These are phyloP conservation scores for Pristionchus pacificus DNA, from an alignment of 1,140 invertebrate genomes.

Conservation along the genomic window DNA sequence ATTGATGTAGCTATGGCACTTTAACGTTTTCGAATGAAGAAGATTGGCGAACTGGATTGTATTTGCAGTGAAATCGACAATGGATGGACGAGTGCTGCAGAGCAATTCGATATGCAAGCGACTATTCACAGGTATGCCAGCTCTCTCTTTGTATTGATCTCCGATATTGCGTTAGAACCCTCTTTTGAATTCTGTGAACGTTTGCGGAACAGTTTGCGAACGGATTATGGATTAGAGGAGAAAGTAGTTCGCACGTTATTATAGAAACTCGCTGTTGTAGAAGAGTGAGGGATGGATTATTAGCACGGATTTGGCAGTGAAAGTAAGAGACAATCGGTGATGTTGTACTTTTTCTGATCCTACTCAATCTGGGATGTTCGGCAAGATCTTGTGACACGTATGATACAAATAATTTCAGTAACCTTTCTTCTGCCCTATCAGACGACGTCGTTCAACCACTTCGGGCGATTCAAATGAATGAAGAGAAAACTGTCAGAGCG, in stretches of 20 bases:
- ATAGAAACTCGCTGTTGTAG: too few relatives aligned
- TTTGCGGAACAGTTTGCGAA: neutral
- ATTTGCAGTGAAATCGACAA: constrained; percentile 35
- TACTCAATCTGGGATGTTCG: too few relatives aligned
- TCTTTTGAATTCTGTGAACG: constrained; percentile 8
- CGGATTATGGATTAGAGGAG: neutral
- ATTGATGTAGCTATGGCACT: neutral
- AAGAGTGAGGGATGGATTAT: too few relatives aligned
- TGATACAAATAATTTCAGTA: too few relatives aligned
- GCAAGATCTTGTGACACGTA: too few relatives aligned
- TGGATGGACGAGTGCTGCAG: constrained; percentile 35
- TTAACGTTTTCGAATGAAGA: neutral
- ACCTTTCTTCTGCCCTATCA: constrained; percentile 34
- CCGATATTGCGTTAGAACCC: too few relatives aligned
- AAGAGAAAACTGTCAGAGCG: constrained; percentile 36
- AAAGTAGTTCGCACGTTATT: too few relatives aligned
- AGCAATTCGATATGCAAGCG: constrained; percentile 37
- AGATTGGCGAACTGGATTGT: neutral
- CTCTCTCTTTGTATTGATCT: constrained; percentile 1
- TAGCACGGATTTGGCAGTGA: too few relatives aligned
- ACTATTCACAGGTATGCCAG: constrained; percentile 38
- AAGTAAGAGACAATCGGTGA: too few relatives aligned
- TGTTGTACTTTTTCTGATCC: too few relatives aligned
- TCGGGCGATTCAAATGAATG: constrained; percentile 29
- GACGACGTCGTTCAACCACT: constrained; percentile 41